Evolutionary conservation across 2,888 invertebrate genomes (phyloP).

Genomic region (Drosophila greeni): DNA sequence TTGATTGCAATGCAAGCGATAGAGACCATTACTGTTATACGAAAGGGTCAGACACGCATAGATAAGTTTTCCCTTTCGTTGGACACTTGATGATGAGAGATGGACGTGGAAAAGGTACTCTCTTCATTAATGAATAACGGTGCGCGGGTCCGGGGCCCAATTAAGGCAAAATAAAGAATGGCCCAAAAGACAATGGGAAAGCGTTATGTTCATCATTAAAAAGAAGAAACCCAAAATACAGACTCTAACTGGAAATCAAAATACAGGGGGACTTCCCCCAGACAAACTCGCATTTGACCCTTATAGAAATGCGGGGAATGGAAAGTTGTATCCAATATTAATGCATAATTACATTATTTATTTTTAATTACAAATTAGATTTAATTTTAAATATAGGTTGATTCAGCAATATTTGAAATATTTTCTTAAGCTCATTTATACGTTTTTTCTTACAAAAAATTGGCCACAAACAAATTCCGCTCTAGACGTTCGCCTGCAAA

Average conservation of each 20-base stretch:
- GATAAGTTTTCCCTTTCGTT: slow-evolving; percentile 55
- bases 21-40: slow-evolving; percentile 16
- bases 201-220: slow-evolving; percentile 33
- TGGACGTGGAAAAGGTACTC: slow-evolving; percentile 26
- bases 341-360: not conserved
- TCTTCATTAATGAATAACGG: slow-evolving; percentile 66
- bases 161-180: slow-evolving; percentile 35
- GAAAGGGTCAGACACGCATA: slow-evolving; percentile 13
- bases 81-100: slow-evolving; percentile 31
- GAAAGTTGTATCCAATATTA: not conserved
- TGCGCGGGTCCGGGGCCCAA: slow-evolving; percentile 21
- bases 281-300: not conserved
- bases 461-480: not conserved
- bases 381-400: not conserved
- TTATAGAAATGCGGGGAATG: not conserved
- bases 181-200: slow-evolving; percentile 36
- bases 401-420: not conserved
- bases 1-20: slow-evolving; percentile 20
- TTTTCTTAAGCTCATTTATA: not conserved
- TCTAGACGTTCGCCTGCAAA: slow-evolving; percentile 2
- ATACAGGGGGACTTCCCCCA: slow-evolving; percentile 4
- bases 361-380: not conserved
- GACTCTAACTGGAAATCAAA: slow-evolving; percentile 15
- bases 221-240: slow-evolving; percentile 28
- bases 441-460: not conserved